A percentile compares a stretch with the other conserved stretches of the same genome.
Evolutionary conservation across 2,797 vertebrate genomes (phyloP).

Genomic region (Nyctibius grandis): DNA sequence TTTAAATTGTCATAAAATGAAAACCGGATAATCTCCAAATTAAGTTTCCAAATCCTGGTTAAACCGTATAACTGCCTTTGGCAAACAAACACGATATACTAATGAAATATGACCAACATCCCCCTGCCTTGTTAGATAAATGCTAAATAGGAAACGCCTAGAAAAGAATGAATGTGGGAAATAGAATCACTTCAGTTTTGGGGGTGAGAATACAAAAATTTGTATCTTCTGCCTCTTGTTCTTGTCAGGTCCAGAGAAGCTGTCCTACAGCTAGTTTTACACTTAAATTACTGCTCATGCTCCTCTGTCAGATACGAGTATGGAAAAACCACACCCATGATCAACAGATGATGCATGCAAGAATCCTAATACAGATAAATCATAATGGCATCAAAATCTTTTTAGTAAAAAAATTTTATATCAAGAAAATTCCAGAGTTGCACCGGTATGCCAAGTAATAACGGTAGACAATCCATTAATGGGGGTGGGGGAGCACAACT

Average conservation of each 20-base stretch:
- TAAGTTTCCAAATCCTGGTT: background rate
- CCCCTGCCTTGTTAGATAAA: background rate
- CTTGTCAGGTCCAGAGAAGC: background rate
- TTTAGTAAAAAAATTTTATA: background rate
- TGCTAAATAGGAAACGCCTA: background rate
- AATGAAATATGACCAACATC: background rate
- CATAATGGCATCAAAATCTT: background rate
- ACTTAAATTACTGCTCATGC: background rate
- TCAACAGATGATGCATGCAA: background rate
- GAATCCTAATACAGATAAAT: background rate
- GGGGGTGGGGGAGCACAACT: background rate
- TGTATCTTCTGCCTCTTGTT: background rate
- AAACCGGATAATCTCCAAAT: background rate
- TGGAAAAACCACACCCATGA: background rate
- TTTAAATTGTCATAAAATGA: background rate
- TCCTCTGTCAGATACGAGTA: background rate
- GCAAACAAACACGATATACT: background rate
- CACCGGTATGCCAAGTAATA: background rate
- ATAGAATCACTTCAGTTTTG: fast-evolving
- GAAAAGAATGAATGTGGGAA: background rate
- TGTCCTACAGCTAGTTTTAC: background rate
- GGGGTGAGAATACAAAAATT: background rate
- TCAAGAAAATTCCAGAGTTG: background rate
- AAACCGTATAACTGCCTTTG: background rate
- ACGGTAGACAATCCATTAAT: background rate